Conservation (phyloP, 1,140 invertebrate genomes). For the Procambarus virginalis region DNA sequence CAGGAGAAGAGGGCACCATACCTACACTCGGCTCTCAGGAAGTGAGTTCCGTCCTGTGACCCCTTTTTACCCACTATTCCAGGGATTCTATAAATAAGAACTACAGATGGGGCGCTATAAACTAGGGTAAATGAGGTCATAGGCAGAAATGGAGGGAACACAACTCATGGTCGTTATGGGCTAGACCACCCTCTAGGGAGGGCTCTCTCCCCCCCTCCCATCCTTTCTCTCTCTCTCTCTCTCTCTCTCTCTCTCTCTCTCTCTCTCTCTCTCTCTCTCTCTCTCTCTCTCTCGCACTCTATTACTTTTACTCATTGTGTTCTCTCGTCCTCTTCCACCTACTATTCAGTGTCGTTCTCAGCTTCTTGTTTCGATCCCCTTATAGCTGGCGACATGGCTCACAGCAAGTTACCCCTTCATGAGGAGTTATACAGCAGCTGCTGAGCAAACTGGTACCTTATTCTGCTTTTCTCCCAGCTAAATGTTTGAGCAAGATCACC, state of each 20-base stretch:
- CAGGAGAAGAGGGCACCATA: too few relatives aligned
- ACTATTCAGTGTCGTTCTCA: neutral
- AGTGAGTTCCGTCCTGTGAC: neutral
- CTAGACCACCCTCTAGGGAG: neutral
- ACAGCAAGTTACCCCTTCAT: neutral
- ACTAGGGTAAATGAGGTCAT: slow-evolving; percentile 33
- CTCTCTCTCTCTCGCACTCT: neutral
- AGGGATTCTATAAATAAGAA: slow-evolving; percentile 34
- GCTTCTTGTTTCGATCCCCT: neutral
- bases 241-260: neutral
- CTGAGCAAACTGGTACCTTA: neutral
- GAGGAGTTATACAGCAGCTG: neutral
- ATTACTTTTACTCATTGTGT: neutral
- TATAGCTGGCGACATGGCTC: neutral
- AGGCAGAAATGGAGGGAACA: slow-evolving; percentile 31
- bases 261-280: neutral
- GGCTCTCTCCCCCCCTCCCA: neutral
- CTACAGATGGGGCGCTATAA: slow-evolving; percentile 25
- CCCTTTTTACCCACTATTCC: neutral
- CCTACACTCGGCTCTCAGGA: neutral
- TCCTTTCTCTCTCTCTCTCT: neutral
- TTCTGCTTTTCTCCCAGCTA: neutral
- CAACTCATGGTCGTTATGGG: slow-evolving; percentile 33
- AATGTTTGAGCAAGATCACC: too few relatives aligned
- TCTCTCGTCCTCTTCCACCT: slow-evolving; percentile 5